Conservation (phyloP, 2,797 vertebrate species). For the Brachyalestes nurse region DNA sequence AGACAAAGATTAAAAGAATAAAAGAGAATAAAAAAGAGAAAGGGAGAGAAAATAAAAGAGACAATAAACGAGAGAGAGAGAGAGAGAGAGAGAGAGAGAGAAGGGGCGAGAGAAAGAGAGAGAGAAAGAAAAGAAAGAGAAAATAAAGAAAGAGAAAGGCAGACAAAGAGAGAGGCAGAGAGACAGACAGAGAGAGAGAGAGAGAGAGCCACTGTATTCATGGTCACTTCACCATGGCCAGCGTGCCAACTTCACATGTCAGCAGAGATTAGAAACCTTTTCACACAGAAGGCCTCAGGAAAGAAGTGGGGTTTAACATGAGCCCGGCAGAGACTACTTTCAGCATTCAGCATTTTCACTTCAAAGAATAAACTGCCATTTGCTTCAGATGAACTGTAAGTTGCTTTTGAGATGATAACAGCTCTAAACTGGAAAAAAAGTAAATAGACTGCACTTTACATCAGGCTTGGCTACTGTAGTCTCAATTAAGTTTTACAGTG, state of each 20-base stretch:
- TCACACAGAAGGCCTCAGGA: conserved; percentile 14
- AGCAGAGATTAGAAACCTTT: conserved; percentile 33
- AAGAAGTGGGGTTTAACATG: neutral
- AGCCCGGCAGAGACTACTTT: neutral
- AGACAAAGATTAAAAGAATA: no score
- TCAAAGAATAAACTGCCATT: neutral
- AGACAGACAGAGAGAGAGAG: conserved; percentile 32
- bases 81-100: conserved; percentile 14
- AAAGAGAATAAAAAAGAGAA: no score
- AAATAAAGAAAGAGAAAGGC: no score
- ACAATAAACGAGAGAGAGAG: neutral
- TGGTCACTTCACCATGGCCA: conserved; percentile 10
- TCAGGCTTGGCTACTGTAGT: no score
- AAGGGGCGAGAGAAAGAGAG: neutral
- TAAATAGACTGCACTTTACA: no score
- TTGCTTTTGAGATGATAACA: no score
- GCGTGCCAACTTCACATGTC: conserved; percentile 20
- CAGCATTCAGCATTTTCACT: neutral
- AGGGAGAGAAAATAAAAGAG: no score
- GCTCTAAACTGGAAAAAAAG: no score
- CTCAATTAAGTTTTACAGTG: no score
- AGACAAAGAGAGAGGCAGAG: conserved; percentile 15
- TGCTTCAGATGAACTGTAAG: neutral
- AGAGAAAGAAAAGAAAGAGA: no score
- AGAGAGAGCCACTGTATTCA: conserved; percentile 1